phyloP scores from a whole-genome alignment of 2,888 invertebrate species.

The Metellina segmentata region DNA sequence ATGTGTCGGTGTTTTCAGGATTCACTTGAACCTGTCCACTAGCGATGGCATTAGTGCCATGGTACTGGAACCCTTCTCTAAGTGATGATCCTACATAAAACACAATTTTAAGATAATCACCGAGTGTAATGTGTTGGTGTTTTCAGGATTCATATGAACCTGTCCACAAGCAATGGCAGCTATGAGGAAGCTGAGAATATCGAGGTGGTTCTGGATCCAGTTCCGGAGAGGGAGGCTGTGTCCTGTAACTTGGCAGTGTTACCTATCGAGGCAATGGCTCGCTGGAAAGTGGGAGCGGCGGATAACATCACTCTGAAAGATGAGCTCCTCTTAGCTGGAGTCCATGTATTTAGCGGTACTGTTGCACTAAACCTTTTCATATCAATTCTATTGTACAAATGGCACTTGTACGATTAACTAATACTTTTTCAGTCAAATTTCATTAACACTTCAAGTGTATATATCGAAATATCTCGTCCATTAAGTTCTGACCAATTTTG shows the following conservation, averaged over 20 bases:
- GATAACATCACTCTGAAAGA: constrained; percentile 69
- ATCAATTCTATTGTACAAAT: no score
- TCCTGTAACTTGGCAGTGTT: constrained; percentile 56
- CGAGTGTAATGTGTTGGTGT: not conserved
- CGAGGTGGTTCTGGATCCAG: constrained; percentile 53
- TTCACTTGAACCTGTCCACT: constrained; percentile 44
- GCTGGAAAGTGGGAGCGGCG: constrained; percentile 45
- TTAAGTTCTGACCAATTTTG: no score
- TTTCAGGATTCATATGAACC: constrained; percentile 59
- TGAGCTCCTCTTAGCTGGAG: constrained; percentile 55
- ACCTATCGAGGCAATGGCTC: constrained; percentile 61
- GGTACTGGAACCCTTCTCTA: no score
- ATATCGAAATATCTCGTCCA: no score
- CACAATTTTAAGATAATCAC: no score
- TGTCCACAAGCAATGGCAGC: constrained; percentile 20
- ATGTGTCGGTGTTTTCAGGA: constrained; percentile 19
- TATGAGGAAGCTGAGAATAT: constrained; percentile 35
- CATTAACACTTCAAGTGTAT: not conserved
- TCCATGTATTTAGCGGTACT: constrained; percentile 66
- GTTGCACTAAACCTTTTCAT: no score
- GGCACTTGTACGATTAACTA: no score
- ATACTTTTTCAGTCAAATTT: no score
- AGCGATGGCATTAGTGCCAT: constrained; percentile 8
- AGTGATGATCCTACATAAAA: no score
- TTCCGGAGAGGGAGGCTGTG: constrained; percentile 63